Conservation (phyloP, 2,797 vertebrate species). For the Sebastes reedi region DNA sequence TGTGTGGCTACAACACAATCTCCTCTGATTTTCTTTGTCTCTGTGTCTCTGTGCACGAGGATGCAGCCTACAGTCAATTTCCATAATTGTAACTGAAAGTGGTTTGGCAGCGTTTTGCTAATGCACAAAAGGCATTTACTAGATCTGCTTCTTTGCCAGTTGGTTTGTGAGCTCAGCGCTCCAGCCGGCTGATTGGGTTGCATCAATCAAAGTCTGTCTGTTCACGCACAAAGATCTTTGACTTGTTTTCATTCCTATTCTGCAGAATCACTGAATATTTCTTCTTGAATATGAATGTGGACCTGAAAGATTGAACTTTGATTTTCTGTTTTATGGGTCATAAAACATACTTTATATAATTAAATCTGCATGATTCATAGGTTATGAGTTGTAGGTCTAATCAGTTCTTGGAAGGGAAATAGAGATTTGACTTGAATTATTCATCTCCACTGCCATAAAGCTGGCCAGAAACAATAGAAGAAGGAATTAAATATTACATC, state of each 20-base stretch:
- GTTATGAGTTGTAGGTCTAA: neutral
- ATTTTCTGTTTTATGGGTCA: constrained; percentile 1
- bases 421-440: constrained; percentile 15
- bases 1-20: constrained; percentile 27
- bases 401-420: neutral
- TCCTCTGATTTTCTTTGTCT: constrained; percentile 38
- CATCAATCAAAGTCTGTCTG: constrained; percentile 39
- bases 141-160: constrained; percentile 33
- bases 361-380: constrained; percentile 15
- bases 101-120: constrained; percentile 26
- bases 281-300: neutral
- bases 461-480: constrained; percentile 1
- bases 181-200: constrained; percentile 27
- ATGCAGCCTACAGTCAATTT: constrained; percentile 32
- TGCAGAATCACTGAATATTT: neutral
- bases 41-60: neutral
- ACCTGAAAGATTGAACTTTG: neutral
- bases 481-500: constrained; percentile 13
- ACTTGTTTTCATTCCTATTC: constrained; percentile 19
- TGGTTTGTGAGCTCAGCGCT: constrained; percentile 11
- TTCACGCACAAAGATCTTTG: constrained; percentile 6
- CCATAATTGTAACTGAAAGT: constrained; percentile 41
- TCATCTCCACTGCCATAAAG: constrained; percentile 7
- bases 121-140: constrained; percentile 49
- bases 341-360: constrained; percentile 14